A percentile compares a stretch with the other conserved stretches of the same genome.
Conservation (phyloP, 30 jellyfish, hydroid and myxozoan genomes). For the Aurelia sp. region DNA sequence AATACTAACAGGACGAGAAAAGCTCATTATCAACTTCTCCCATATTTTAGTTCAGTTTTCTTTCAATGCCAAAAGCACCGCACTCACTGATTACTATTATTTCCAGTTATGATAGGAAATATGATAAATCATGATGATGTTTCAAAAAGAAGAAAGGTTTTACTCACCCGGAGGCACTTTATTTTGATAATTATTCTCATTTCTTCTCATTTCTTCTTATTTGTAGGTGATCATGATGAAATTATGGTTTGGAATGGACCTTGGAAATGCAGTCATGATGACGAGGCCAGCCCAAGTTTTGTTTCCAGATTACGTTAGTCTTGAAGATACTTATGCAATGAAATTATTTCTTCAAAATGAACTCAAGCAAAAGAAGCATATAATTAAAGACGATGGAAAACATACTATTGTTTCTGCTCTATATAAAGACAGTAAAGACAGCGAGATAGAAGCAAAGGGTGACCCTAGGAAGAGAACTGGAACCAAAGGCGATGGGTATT, state of each 20-base stretch:
- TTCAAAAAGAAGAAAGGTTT: slow-evolving; percentile 24
- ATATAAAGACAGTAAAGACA: slow-evolving; percentile 37
- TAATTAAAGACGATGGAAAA: slow-evolving; percentile 20
- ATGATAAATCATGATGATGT: neutral
- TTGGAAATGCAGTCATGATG: slow-evolving; percentile 65
- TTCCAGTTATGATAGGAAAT: no score
- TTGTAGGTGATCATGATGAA: slow-evolving; percentile 59
- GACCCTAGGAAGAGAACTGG: slow-evolving; percentile 77
- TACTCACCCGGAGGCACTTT: neutral
- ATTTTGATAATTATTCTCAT: neutral
- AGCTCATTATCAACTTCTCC: no score
- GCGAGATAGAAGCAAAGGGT: slow-evolving; percentile 64
- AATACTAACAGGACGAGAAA: no score
- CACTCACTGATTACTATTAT: no score
- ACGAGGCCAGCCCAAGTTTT: slow-evolving; percentile 70
- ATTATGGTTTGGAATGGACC: slow-evolving; percentile 74
- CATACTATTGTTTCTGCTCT: slow-evolving; percentile 76
- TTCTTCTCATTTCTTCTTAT: no score
- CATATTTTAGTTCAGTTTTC: no score
- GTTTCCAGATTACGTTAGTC: slow-evolving; percentile 63
- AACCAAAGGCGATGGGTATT: slow-evolving; percentile 78
- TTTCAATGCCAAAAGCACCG: no score
- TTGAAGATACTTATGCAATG: slow-evolving; percentile 49
- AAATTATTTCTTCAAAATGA: slow-evolving; percentile 36
- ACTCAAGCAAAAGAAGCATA: slow-evolving; percentile 64